Base-by-base conservation (phyloP, 2,113 vertebrate genomes). In the Smithornis capensis region DNA sequence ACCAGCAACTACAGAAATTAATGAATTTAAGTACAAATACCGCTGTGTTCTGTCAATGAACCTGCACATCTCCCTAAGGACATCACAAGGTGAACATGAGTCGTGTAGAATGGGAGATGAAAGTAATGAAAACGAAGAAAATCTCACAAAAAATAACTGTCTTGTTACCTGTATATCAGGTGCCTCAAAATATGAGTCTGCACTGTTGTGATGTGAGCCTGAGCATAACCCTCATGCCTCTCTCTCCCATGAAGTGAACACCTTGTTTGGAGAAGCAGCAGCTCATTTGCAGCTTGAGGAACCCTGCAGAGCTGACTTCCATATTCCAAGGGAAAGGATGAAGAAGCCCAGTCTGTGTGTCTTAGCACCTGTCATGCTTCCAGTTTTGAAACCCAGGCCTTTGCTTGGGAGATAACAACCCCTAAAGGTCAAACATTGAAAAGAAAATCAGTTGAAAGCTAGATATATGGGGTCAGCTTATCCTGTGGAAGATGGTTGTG, bases 231-330 rank as follows among this genome's bases (percentile, higher is more conserved):
- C 96, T 70, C 78, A 78, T 76, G 96, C 95, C 0, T 96, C 94
- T n/a, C 88, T 85, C 50, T 98, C 95, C 21, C 98, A 85, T 94
- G 97, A 98, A 97, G 97, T 97, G 35, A 98, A 90, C 76, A 96
- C 95, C 8, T 89, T 97, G 21, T 98, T 98, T 90, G 95, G 95
- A 74, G 96, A 98, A 79, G 94, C 90, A 45, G 52, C 89, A 25
- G 55, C 82, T 44, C 67, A 89, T 29, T 57, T 70, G 42, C 47
- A 49, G 1, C 56, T 98, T 38, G 96, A 97, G 53, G 94, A 96
- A 31, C 14, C 59, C 35, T 37, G 59, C 63, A 42, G 91, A 65
- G 42, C 83, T 29, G 7, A 68, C 79, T 82, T 60, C 94, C 94
- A 2, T 83, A 82, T 89, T 83, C 95, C 22, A 60, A 63, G 92